Evolutionary conservation across 2,113 vertebrate species (phyloP).

Genomic region (Eulemur rufifrons): DNA sequence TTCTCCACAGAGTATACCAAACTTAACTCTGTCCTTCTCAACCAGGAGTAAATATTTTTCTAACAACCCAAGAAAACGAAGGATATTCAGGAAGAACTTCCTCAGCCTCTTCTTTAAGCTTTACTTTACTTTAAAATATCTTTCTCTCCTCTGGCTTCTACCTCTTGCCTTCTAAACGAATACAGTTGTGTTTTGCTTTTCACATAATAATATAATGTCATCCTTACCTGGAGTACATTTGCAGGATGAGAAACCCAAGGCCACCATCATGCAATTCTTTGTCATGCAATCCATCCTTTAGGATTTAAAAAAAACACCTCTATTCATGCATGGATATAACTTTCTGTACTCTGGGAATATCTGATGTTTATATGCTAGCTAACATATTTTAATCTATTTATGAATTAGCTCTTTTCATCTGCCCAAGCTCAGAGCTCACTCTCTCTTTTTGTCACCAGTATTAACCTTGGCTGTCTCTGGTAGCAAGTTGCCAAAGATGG

Average conservation of each 20-base stretch:
- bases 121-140: conserved; percentile 27
- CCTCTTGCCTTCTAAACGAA: neutral
- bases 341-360: neutral
- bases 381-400: neutral
- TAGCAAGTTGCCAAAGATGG: neutral
- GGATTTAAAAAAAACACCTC: neutral
- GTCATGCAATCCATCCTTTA: neutral
- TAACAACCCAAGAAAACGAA: neutral
- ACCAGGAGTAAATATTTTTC: neutral
- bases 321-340: neutral
- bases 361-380: neutral
- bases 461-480: neutral
- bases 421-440: neutral
- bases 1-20: conserved; percentile 11
- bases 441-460: neutral
- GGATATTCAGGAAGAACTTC: neutral
- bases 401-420: neutral
- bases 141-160: neutral
- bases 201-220: neutral
- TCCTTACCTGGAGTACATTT: neutral
- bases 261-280: neutral
- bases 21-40: neutral
- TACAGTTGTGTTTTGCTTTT: neutral
- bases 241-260: neutral
- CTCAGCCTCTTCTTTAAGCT: neutral